These are phyloP conservation scores for Thunnus maccoyii DNA, from an alignment of 2,113 vertebrate species.

Conservation along the genomic window DNA sequence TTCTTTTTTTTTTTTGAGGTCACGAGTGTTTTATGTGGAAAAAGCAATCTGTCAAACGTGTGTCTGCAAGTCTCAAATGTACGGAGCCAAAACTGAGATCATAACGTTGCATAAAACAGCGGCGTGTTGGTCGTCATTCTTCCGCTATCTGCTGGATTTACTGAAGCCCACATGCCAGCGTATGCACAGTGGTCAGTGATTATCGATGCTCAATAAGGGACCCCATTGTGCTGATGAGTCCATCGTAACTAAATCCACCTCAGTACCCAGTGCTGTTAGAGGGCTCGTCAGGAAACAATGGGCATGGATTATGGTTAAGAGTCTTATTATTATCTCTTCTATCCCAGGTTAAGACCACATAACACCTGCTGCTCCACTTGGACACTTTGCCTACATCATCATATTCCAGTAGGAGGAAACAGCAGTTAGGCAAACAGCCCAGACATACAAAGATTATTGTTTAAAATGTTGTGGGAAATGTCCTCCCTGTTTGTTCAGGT, in stretches of 20 bases:
- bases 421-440: neutral
- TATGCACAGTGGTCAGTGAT: neutral
- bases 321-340: conserved; percentile 74
- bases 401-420: conserved; percentile 38
- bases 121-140: neutral
- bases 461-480: conserved; percentile 14
- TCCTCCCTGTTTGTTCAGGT: neutral
- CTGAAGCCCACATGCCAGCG: neutral
- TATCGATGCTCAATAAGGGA: conserved; percentile 19
- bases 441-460: conserved; percentile 2
- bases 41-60: neutral
- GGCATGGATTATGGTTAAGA: conserved; percentile 74
- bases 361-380: conserved; percentile 71
- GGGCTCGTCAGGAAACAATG: conserved; percentile 55
- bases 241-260: conserved; percentile 46
- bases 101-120: neutral
- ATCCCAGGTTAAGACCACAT: conserved; percentile 63
- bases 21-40: neutral
- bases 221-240: conserved; percentile 54
- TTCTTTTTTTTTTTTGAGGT: neutral
- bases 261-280: conserved; percentile 30
- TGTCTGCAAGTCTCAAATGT: neutral
- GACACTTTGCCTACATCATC: conserved; percentile 63
- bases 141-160: neutral
- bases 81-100: neutral